A percentile compares a stretch with the other conserved stretches of the same genome.
These are phyloP conservation scores for Danio kyathit DNA, from an alignment of 2,797 vertebrate genomes.

Conservation along the genomic window DNA sequence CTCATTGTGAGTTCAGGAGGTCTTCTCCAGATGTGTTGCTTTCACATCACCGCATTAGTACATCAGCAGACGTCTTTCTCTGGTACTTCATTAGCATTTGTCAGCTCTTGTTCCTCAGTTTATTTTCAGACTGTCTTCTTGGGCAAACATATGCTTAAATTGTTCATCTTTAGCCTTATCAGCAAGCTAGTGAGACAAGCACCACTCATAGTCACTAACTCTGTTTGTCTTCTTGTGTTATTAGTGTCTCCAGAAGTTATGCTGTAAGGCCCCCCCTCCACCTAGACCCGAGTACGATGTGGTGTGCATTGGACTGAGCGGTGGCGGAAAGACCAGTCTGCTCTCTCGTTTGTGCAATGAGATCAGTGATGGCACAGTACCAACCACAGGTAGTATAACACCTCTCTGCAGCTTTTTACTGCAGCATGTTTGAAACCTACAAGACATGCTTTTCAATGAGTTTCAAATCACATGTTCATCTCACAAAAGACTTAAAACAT, in stretches of 20 bases:
- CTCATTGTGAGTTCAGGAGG: constrained; percentile 25
- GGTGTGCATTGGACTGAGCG: constrained; percentile 96
- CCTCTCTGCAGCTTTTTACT: constrained; percentile 5
- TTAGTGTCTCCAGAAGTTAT: constrained; percentile 97
- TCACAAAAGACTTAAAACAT: background rate
- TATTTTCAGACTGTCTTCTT: constrained; percentile 42
- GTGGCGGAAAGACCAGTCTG: constrained; percentile 95
- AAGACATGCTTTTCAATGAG: background rate
- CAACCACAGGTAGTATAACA: constrained; percentile 89
- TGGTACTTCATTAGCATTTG: constrained; percentile 41
- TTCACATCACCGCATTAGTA: constrained; percentile 45
- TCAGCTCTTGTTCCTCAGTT: constrained; percentile 33
- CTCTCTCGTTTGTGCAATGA: constrained; percentile 94
- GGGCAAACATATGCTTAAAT: background rate
- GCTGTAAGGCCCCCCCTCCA: constrained; percentile 96
- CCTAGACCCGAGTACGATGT: constrained; percentile 96
- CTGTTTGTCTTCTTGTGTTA: constrained; percentile 55
- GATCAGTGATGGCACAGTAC: constrained; percentile 86
- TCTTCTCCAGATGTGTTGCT: constrained; percentile 37
- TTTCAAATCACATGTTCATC: background rate
- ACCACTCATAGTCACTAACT: constrained; percentile 6
- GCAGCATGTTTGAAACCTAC: background rate
- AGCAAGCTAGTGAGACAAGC: constrained; percentile 1
- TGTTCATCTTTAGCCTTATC: constrained; percentile 14
- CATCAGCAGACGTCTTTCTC: constrained; percentile 17